Evolutionary conservation across 2,888 invertebrate species (phyloP).

Genomic region (Octonoba sinensis): DNA sequence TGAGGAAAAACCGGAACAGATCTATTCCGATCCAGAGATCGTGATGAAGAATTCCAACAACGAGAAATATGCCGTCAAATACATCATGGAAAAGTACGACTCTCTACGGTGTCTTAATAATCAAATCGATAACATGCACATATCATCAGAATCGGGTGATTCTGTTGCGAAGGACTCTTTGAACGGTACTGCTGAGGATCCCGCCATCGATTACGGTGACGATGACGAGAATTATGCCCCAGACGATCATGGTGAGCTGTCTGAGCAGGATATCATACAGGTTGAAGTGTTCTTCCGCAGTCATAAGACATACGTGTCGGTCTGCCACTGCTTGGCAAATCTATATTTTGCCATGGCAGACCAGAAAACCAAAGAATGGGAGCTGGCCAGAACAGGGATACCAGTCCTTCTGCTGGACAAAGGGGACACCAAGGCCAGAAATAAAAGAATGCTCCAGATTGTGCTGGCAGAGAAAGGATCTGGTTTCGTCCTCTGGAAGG

Average conservation of each 20-base stretch:
- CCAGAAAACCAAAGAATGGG: slow-evolving; percentile 74
- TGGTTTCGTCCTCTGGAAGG: slow-evolving; percentile 85
- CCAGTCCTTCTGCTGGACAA: slow-evolving; percentile 83
- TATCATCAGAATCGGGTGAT: slow-evolving; percentile 44
- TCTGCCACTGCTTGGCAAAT: slow-evolving; percentile 80
- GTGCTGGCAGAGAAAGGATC: slow-evolving; percentile 84
- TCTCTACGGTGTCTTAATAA: slow-evolving; percentile 46
- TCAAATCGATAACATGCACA: slow-evolving; percentile 52
- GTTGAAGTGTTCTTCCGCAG: slow-evolving; percentile 83
- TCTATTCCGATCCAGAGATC: slow-evolving; percentile 57
- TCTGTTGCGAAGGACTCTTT: slow-evolving; percentile 29
- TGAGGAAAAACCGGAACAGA: slow-evolving; percentile 45
- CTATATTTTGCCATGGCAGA: slow-evolving; percentile 71
- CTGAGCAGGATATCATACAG: slow-evolving; percentile 74
- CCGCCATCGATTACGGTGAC: slow-evolving; percentile 13
- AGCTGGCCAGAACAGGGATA: slow-evolving; percentile 82
- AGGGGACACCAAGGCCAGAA: slow-evolving; percentile 80
- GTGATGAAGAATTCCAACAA: slow-evolving; percentile 53
- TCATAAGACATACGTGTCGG: slow-evolving; percentile 83
- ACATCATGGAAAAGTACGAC: slow-evolving; percentile 62
- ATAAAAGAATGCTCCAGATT: slow-evolving; percentile 79
- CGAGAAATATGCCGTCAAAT: slow-evolving; percentile 57
- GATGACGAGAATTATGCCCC: background rate
- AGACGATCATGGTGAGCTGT: slow-evolving; percentile 68
- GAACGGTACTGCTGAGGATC: slow-evolving; percentile 8